Evolutionary conservation across 2,797 vertebrate genomes (phyloP).

Genomic region (Danio aesculapii): DNA sequence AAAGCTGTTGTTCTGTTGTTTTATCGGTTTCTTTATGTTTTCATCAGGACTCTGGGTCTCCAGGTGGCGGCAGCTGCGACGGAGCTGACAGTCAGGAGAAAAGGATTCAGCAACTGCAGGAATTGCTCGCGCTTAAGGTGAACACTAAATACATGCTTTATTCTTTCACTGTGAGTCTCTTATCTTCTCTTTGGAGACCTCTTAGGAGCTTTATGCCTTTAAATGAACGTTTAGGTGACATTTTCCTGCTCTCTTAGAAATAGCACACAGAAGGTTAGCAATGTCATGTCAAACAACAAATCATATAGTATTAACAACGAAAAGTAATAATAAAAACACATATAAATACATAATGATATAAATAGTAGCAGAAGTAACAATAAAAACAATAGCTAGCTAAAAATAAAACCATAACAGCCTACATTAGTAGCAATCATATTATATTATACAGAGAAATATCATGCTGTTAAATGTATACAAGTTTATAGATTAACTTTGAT

Average conservation of each 20-base stretch:
- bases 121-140: constrained; percentile 89
- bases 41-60: constrained; percentile 91
- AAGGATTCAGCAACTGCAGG: constrained; percentile 87
- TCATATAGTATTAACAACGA: not conserved
- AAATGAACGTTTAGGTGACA: constrained; percentile 15
- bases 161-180: constrained; percentile 27
- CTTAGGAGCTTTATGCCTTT: not conserved
- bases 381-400: too few relatives aligned
- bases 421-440: too few relatives aligned
- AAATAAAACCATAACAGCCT: too few relatives aligned
- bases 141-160: constrained; percentile 46
- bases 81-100: constrained; percentile 75
- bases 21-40: constrained; percentile 72
- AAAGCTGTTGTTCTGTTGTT: constrained; percentile 26
- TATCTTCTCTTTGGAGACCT: constrained; percentile 17
- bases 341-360: not conserved
- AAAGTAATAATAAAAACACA: not conserved
- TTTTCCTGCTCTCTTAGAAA: constrained; percentile 2
- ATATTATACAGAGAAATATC: too few relatives aligned
- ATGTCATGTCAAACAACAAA: not conserved
- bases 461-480: too few relatives aligned
- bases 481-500: too few relatives aligned
- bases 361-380: too few relatives aligned
- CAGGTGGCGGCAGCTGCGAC: constrained; percentile 73
- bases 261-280: not conserved